These are phyloP conservation scores for Pachypanchax playfairii DNA, from an alignment of 2,113 vertebrate genomes.

Conservation along the genomic window DNA sequence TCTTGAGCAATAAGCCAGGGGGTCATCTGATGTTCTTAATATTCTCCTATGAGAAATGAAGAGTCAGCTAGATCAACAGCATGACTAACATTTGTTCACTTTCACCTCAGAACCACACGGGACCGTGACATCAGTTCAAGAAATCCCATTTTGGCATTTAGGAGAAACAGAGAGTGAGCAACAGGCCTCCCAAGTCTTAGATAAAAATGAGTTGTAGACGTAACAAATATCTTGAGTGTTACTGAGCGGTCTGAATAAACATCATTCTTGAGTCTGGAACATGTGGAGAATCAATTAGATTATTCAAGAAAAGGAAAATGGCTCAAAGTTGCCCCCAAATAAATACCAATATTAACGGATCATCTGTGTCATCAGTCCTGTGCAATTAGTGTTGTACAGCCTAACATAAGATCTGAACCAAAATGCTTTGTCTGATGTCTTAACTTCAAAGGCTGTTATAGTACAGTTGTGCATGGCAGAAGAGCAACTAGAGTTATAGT, in stretches of 20 bases:
- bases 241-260: conserved; percentile 59
- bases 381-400: conserved; percentile 51
- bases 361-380: conserved; percentile 49
- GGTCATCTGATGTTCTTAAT: conserved; percentile 53
- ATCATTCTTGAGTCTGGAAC: conserved; percentile 31
- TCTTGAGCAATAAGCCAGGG: conserved; percentile 53
- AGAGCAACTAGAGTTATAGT: conserved; percentile 74
- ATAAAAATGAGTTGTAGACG: conserved; percentile 56
- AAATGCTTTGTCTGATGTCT: conserved; percentile 30
- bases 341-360: conserved; percentile 52
- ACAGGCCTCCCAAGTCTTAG: conserved; percentile 65
- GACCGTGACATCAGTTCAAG: conserved; percentile 68
- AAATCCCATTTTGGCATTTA: conserved; percentile 54
- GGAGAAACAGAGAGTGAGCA: conserved; percentile 70
- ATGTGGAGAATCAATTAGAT: conserved; percentile 47
- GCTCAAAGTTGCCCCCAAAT: conserved; percentile 47
- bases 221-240: conserved; percentile 62
- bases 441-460: conserved; percentile 75
- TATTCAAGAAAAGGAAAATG: conserved; percentile 24
- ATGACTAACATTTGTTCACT: conserved; percentile 66
- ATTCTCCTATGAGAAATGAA: conserved; percentile 66
- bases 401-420: conserved; percentile 66
- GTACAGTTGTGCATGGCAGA: conserved; percentile 62
- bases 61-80: conserved; percentile 70
- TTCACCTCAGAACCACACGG: conserved; percentile 59